Evolutionary conservation across 2,888 invertebrate species (phyloP), one percentile per base, ranked within the genome.

Genomic region (Meganola albula): DNA sequence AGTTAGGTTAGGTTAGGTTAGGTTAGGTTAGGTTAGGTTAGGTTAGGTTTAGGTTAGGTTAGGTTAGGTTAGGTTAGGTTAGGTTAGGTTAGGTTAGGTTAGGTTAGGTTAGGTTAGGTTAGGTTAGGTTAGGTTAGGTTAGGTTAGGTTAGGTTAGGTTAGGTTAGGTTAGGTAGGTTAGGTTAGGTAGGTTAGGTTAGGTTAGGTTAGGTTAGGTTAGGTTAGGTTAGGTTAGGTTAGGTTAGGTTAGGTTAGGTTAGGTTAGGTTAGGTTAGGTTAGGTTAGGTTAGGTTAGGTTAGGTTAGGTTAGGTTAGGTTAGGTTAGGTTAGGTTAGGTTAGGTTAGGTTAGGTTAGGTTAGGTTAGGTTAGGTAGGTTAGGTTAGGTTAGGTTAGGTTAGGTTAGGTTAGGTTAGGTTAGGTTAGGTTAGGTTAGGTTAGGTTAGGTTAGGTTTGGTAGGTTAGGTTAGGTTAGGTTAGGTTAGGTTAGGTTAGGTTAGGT

Each of bases 381-480:
- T 14, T 25, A 26, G 21, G 39, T 34, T 35, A 35, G 39, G 39
- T 40, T 40, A 40, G 39, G 39, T 40, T 40, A 40, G 39, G 39
- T 39, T 40, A 40, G 39, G 25, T 25, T 25, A 25, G 25, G 25
- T 25, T 25, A 31, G 31, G 31, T 31, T 31, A 31, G 31, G 31
- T 31, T 25, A 25, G 25, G 25, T 25, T 25, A 25, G 25, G 25
- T 25, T 25, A 31, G 31, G 31, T 31, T 31, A 31, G 31, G 31
- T 31, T 53, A 55, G 48, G 51, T 53, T 52, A 50, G 46, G 49
- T 48, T 48, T 45, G 44, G 50, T 54, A 57, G 51, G 51, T 55
- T 45, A 46, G 23, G 24, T 27, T 27, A 27, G 48, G 44, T 48
- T 49, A 53, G 48, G 50, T 47, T 48, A 50, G 48, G 50, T 48